Percentiles rank a stretch among this genome's conserved stretches.
phyloP scores from a whole-genome alignment of 2,888 invertebrate genomes.

The Oscheius sp. region DNA sequence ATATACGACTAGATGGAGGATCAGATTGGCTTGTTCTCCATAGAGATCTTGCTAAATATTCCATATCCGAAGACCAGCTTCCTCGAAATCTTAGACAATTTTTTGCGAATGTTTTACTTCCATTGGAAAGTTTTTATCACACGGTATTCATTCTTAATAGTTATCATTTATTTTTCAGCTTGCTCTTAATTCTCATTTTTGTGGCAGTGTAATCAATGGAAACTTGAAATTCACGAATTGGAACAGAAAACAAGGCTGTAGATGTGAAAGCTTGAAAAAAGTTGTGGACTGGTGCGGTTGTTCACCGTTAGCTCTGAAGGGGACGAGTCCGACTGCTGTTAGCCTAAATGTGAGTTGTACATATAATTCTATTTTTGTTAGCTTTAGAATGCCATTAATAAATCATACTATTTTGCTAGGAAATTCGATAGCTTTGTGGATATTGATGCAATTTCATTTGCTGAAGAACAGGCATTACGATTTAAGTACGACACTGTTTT shows the following conservation, averaged over 20 bases:
- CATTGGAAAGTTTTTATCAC: conserved; percentile 88
- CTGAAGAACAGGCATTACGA: conserved; percentile 80
- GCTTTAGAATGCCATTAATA: conserved; percentile 61
- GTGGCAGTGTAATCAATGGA: conserved; percentile 90
- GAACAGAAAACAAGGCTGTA: conserved; percentile 82
- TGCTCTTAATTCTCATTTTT: conserved; percentile 89
- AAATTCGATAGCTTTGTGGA: conserved; percentile 96
- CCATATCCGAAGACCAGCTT: conserved; percentile 75
- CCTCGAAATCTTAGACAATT: conserved; percentile 57
- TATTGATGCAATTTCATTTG: conserved; percentile 87
- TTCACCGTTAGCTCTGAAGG: conserved; percentile 91
- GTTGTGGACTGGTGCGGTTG: conserved; percentile 99
- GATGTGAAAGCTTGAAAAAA: conserved; percentile 88
- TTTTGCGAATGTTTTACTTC: conserved; percentile 65
- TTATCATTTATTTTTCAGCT: conserved; percentile 71
- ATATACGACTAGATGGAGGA: conserved; percentile 91
- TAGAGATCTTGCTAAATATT: conserved; percentile 85
- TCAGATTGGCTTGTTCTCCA: conserved; percentile 97
- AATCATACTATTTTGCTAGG: conserved; percentile 88
- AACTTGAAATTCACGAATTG: conserved; percentile 98
- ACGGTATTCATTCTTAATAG: conserved; percentile 77
- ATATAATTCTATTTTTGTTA: too few species aligned
- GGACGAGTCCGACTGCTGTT: too few species aligned
- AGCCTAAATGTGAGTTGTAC: conserved; percentile 22
- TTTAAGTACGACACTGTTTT: not conserved